Base-by-base conservation (phyloP, 2,888 invertebrate species). In the Apamea monoglypha region DNA sequence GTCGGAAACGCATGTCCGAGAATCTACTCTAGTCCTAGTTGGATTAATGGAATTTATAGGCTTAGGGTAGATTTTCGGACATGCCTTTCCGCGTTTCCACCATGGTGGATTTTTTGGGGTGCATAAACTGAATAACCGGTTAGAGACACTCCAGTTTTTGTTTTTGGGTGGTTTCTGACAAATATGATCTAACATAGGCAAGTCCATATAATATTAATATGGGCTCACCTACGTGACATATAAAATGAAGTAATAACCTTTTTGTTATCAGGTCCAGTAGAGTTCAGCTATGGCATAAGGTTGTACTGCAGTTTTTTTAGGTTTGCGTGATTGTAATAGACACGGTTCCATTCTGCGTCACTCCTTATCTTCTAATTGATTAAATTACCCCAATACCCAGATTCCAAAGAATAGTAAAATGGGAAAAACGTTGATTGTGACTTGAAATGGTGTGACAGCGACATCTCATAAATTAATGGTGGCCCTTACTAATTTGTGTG, bases 371-470 rank as follows among this genome's bases (percentile, higher is more conserved):
- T 53, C 1, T 44, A 25, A 67, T 25, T 67, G 4, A 36, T 50
- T 69, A n/a, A n/a, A 74, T 81, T 36, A 64, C 64, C 16, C 29
- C n/a, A 77, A 76, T 50, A 74, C 70, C 50, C n/a, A 50, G 61
- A 84, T 40, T 78, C 21, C 32, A 32, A 67, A 29, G 59, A 82
- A 74, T 12, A 21, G 14, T 44, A 71, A 66, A 63, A 85, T 72
- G 56, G 53, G 32, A 82, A 79, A 71, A 47, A 74, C 36, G 21
- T 44, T 85, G 21, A 78, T 78, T 78, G 50, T 74, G 14, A 63
- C 10, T 16, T 25, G 2, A 53, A 73, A 79, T 82, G 10, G 86
- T 83, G 84, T 84, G 86, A 72, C 53, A 44, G 53, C 8, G 50
- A 50, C 6, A 50, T 53, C 44, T 29, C 29, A 64, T 50, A 61